These are phyloP conservation scores for Gymnoscopelus microlampas DNA, from an alignment of 2,797 vertebrate genomes.

Conservation along the genomic window DNA sequence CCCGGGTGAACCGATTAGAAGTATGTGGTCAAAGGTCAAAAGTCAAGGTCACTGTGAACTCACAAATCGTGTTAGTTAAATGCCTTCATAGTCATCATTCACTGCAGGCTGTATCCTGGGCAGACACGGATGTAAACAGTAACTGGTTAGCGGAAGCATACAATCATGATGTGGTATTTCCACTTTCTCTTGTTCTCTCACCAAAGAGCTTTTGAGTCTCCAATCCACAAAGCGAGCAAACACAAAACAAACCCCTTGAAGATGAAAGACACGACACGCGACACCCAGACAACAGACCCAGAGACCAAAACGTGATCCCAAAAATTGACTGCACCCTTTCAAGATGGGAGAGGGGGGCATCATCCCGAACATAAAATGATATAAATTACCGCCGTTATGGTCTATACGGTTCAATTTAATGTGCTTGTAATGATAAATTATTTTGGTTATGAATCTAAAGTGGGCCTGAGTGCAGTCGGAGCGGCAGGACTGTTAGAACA, in stretches of 20 bases:
- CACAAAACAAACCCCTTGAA: background rate
- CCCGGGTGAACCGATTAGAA: too few species aligned
- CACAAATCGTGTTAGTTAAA: too few species aligned
- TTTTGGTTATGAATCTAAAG: slow-evolving; percentile 84
- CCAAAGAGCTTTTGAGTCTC: too few species aligned
- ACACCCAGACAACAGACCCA: background rate
- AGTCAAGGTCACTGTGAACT: too few species aligned
- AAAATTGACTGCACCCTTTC: slow-evolving; percentile 58
- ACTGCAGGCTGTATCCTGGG: too few species aligned
- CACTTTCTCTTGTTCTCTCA: too few species aligned
- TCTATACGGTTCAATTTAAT: slow-evolving; percentile 88
- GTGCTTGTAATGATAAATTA: slow-evolving; percentile 89
- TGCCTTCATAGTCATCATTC: too few species aligned
- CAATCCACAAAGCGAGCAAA: too few species aligned
- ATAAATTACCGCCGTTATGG: slow-evolving; percentile 85
- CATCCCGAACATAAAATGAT: slow-evolving; percentile 79
- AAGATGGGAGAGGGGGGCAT: slow-evolving; percentile 63
- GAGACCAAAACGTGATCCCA: slow-evolving; percentile 54
- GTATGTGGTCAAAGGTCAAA: too few species aligned
- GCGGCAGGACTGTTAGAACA: slow-evolving; percentile 83
- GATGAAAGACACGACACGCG: slow-evolving; percentile 16
- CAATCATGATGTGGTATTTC: too few species aligned
- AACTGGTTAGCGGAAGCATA: too few species aligned
- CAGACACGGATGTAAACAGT: too few species aligned
- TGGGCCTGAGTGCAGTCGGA: slow-evolving; percentile 79